Base-by-base conservation (phyloP, 1,140 invertebrate genomes). In the Drosophila repleta region DNA sequence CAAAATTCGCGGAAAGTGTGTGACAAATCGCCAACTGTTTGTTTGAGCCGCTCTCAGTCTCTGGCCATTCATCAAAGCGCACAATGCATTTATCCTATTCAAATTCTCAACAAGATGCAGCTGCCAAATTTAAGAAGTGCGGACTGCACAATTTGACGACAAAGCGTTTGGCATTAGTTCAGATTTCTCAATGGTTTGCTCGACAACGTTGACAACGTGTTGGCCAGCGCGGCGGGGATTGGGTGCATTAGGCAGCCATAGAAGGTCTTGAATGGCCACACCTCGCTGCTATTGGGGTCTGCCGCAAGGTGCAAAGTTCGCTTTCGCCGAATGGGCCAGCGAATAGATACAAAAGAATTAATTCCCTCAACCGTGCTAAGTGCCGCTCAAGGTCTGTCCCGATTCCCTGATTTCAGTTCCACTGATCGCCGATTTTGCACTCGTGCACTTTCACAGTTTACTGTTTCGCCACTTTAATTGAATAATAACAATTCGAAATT, bases 81-180 rank as follows among this genome's bases (percentile, higher is more conserved):
- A 24, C 48, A 29, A 24, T 35, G 69, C 69, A 67, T 67, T 67
- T 60, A 55, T 72, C 69, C 48, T 24, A 18, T 58, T 71, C 66
- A 55, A 55, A 53, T 43, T 43, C 32, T 52, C 62, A 52, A 32
- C 55, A 39, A 18, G 51, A 37, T 62, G 58, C 70, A 49, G 68
- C 57, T 74, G 81, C 74, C 87, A 82, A 87, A 81, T 85, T 81
- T 74, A 65, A 78, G 63, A 78, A 66, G 62, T 81, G 74, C 68
- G 82, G 64, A 70, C 39, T 15, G 17, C n/a, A 43, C 17, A 17
- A 0, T 17, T 0, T 2, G 70, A 77, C 82, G 67, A 88, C 78
- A 85, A 85, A 85, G 82, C 67, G 67, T 79, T 88, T 72, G 79
- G 76, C 82, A 87, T 87, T 88, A 88, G 82, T 73, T 61, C 71